Evolutionary conservation across 1,140 invertebrate genomes (phyloP), one percentile per base, ranked within the genome.

Genomic region (Ips typographus): DNA sequence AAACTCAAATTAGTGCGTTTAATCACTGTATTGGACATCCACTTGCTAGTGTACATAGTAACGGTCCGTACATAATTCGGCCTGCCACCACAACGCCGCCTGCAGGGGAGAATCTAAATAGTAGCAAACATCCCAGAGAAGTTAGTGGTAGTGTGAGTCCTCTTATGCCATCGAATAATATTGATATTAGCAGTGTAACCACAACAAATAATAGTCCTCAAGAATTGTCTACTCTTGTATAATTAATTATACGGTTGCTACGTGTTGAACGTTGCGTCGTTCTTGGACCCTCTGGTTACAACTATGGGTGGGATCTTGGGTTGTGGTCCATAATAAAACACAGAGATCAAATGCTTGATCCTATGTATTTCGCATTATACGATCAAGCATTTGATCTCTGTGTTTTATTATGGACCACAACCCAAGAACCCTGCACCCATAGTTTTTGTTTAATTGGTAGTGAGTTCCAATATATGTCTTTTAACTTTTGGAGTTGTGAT

Each of bases 141-240:
- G 83, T 83, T 38, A 86, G 84, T 58, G 87, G 87, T 7, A 88
- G 87, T 65, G 81, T 88, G 1, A 88, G 87, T 75, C 88, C 87
- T 0, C 84, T 86, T 4, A 78, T 87, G 44, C 85, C 88, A 8
- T 79, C 77, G n/a, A 84, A 86, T 0, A 88, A 85, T 37, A 77
- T 90, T 39, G 89, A 90, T 71, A 81, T 90, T 64, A 90, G 88
- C 73, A 88, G 86, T 74, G 86, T 88, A 3, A 85, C 86, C 40
- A 87, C 83, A 2, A 86, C 86, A 3, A 22, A 22, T 22, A 85
- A 84, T 72, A 87, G 86, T 37, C 85, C 87, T 36, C 89, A 90
- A 68, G 89, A 90, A 78, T 80, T 90, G 39, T 90, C 88, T 2
- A 90, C 89, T 6, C 81, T 90, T 64, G 89, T 88, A 42, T 88